Conservation (phyloP, 2,797 vertebrate genomes). For the Varecia variegata region DNA sequence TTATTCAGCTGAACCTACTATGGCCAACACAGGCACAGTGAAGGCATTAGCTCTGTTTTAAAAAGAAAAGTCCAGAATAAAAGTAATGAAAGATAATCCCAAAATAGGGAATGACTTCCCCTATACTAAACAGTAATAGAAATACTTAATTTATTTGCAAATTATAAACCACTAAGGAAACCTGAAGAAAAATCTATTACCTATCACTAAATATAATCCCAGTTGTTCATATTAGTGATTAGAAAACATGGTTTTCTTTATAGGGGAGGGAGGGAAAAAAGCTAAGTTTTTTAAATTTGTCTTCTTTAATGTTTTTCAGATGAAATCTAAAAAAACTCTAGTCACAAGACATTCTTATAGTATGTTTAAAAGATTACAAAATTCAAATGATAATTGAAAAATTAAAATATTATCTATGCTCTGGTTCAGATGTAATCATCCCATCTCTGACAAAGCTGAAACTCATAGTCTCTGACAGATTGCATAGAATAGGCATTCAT, state of each 20-base stretch:
- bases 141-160: background rate
- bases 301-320: background rate
- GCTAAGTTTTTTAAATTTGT: background rate
- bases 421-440: background rate
- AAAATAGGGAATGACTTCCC: slow-evolving; percentile 22
- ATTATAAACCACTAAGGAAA: background rate
- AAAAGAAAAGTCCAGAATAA: slow-evolving; percentile 34
- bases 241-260: background rate
- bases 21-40: background rate
- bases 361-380: background rate
- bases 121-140: background rate
- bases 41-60: slow-evolving; percentile 32
- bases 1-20: slow-evolving; percentile 42
- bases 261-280: accelerated
- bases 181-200: background rate
- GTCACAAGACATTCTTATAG: background rate
- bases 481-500: background rate
- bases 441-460: background rate
- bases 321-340: background rate
- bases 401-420: background rate
- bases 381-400: background rate
- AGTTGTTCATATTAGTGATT: background rate
- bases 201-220: background rate
- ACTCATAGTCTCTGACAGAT: background rate
- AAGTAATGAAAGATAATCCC: slow-evolving; percentile 13